Conservation (phyloP, 2,797 vertebrate species). For the Diglossa cyanea region DNA sequence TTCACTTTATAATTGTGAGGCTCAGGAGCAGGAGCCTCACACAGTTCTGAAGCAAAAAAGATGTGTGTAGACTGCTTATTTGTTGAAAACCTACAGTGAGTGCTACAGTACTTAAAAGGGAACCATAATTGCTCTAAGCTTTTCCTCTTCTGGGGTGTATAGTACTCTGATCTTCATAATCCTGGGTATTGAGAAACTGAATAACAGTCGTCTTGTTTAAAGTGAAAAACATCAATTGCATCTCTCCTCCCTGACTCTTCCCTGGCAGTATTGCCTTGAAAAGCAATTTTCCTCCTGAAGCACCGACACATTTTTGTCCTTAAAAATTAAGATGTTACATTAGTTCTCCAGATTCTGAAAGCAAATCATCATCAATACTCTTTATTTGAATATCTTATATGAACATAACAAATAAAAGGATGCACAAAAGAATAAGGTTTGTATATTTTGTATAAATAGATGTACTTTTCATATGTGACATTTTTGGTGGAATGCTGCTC, state of each 20-base stretch:
- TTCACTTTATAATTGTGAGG: constrained; percentile 2
- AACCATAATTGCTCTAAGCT: constrained; percentile 69
- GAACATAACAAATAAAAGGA: not conserved
- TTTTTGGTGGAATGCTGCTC: constrained; percentile 48
- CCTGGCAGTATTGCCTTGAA: constrained; percentile 10
- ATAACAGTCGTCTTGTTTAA: constrained; percentile 66
- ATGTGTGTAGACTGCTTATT: constrained; percentile 45
- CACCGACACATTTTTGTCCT: not conserved
- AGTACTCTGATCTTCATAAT: constrained; percentile 69
- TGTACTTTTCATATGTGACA: accelerated
- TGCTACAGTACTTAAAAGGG: constrained; percentile 46
- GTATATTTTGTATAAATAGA: not conserved
- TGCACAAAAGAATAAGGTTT: not conserved
- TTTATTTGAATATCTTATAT: not conserved
- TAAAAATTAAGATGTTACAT: constrained; percentile 25
- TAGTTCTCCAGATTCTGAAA: not conserved
- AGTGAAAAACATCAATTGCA: constrained; percentile 58
- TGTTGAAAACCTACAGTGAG: constrained; percentile 58
- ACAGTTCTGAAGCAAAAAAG: not conserved
- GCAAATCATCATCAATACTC: not conserved
- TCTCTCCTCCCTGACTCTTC: constrained; percentile 57
- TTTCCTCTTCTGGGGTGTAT: constrained; percentile 55
- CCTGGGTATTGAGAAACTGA: constrained; percentile 56
- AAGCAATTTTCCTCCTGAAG: constrained; percentile 38
- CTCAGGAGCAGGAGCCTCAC: constrained; percentile 43